Conservation (phyloP, 2,113 vertebrate genomes). For the Acrocephalus kingi region DNA sequence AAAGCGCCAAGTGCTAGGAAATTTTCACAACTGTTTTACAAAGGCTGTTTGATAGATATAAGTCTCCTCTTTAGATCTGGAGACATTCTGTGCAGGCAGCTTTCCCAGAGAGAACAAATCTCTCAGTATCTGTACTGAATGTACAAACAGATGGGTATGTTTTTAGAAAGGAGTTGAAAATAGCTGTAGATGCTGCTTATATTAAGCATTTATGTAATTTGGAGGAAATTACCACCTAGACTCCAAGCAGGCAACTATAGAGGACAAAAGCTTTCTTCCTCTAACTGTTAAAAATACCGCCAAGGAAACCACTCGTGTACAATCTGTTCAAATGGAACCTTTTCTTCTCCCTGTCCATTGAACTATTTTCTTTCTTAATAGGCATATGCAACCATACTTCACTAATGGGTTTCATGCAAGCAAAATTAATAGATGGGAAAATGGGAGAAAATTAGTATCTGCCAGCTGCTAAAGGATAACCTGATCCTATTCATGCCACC, state of each 20-base stretch:
- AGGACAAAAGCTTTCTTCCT: slow-evolving; percentile 1
- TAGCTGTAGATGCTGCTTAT: neutral
- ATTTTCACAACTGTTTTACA: slow-evolving; percentile 22
- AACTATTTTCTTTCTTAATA: neutral
- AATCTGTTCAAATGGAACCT: neutral
- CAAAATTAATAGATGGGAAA: neutral
- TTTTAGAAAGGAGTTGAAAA: neutral
- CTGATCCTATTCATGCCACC: neutral
- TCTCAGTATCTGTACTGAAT: neutral
- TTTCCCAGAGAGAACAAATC: slow-evolving; percentile 19
- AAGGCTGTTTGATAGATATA: slow-evolving; percentile 4
- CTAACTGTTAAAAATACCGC: neutral
- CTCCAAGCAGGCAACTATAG: neutral
- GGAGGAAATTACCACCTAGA: neutral
- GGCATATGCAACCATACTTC: neutral
- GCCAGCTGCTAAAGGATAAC: slow-evolving; percentile 21
- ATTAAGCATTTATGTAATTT: neutral
- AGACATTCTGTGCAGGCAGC: slow-evolving; percentile 13
- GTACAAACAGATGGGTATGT: slow-evolving; percentile 16
- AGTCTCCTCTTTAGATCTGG: neutral
- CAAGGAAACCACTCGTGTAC: neutral
- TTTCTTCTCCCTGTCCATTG: neutral
- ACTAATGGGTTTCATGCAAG: neutral
- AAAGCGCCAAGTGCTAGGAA: neutral
- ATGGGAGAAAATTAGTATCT: neutral